Percentiles rank a stretch among this genome's conserved stretches.
Evolutionary conservation across 2,888 invertebrate genomes (phyloP).

Genomic region (Disparrhopalites patrizii): DNA sequence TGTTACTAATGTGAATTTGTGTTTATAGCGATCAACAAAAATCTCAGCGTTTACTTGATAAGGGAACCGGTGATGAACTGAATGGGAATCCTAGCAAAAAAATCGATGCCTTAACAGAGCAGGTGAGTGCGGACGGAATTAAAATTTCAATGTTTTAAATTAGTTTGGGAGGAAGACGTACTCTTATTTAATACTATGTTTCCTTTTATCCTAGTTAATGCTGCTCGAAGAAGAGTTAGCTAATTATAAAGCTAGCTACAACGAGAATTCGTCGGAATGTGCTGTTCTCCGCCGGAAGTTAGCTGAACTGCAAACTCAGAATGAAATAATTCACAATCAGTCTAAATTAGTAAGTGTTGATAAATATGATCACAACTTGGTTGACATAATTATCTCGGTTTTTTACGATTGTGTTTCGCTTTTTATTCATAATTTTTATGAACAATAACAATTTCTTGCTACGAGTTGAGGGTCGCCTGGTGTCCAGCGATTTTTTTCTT

Average conservation of each 20-base stretch:
- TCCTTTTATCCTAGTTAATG: slow-evolving; percentile 52
- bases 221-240: slow-evolving; percentile 70
- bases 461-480: too few species aligned
- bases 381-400: background rate
- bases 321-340: slow-evolving; percentile 58
- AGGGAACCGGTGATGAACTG: background rate
- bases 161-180: too few species aligned
- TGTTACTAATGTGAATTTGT: background rate
- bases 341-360: slow-evolving; percentile 60
- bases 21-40: too few species aligned
- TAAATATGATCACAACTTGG: too few species aligned
- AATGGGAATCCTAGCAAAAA: background rate
- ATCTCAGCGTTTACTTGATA: background rate
- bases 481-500: too few species aligned
- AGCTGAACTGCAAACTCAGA: slow-evolving; percentile 59
- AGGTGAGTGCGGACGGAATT: background rate
- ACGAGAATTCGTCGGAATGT: slow-evolving; percentile 62
- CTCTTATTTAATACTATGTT: slow-evolving; percentile 2
- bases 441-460: too few species aligned
- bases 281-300: slow-evolving; percentile 61
- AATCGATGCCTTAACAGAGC: slow-evolving; percentile 8
- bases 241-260: slow-evolving; percentile 68
- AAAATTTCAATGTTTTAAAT: background rate
- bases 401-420: too few species aligned
- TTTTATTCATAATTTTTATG: too few species aligned